phyloP scores from a whole-genome alignment of 2,113 vertebrate species.

The Urocitellus parryii region DNA sequence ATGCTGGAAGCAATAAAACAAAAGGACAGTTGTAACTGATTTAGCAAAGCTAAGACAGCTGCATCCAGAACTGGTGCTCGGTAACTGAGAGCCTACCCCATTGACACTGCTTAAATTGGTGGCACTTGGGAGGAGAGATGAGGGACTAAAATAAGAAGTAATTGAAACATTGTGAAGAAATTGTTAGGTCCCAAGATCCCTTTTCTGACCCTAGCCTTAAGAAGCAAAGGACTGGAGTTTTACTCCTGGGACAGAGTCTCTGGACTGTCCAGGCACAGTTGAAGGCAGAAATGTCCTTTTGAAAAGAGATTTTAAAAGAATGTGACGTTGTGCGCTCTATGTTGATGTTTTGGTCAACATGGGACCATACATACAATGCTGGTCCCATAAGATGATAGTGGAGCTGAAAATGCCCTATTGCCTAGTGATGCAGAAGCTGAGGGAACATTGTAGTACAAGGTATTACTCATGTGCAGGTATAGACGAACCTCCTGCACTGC shows the following conservation, averaged over 20 bases:
- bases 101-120: not conserved
- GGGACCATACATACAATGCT: no score
- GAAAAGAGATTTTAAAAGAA: not conserved
- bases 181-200: not conserved
- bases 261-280: not conserved
- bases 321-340: no score
- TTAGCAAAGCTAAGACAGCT: constrained; percentile 14
- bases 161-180: constrained; percentile 10
- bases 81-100: not conserved
- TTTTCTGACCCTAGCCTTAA: not conserved
- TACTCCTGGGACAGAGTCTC: constrained; percentile 25
- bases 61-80: not conserved
- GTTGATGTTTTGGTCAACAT: no score
- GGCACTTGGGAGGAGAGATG: not conserved
- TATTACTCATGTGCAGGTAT: no score
- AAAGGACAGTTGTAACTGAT: not conserved
- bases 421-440: no score
- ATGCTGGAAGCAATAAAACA: not conserved
- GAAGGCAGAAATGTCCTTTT: not conserved
- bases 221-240: not conserved
- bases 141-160: not conserved
- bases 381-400: no score
- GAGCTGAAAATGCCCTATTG: no score
- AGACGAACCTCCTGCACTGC: no score
- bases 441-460: no score